Conservation (phyloP, 1,140 invertebrate species). For the Rhyzopertha dominica region DNA sequence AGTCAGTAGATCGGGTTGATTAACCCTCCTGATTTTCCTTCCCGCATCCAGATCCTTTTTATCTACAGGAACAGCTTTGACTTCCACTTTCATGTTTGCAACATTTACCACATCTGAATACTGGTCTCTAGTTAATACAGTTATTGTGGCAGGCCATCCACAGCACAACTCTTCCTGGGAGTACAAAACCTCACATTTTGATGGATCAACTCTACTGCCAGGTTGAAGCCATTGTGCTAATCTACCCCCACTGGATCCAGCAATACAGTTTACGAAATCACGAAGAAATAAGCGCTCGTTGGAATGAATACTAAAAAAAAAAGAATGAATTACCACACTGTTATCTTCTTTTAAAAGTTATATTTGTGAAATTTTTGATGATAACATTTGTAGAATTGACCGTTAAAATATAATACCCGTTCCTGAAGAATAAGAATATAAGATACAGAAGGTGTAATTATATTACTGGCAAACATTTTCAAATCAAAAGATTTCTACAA, state of each 20-base stretch:
- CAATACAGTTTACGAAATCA: slow-evolving; percentile 83
- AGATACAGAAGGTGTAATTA: too few species aligned
- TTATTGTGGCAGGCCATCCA: slow-evolving; percentile 75
- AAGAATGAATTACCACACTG: slow-evolving; percentile 21
- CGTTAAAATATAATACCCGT: too few species aligned
- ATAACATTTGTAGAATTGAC: too few species aligned
- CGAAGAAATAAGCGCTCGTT: slow-evolving; percentile 91
- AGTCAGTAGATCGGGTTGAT: slow-evolving; percentile 61
- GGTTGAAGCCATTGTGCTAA: slow-evolving; percentile 92
- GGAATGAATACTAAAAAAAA: slow-evolving; percentile 63
- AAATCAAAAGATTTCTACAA: too few species aligned
- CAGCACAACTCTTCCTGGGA: slow-evolving; percentile 72
- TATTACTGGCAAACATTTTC: too few species aligned
- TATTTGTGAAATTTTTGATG: too few species aligned
- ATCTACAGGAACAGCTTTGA: slow-evolving; percentile 52
- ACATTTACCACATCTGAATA: slow-evolving; percentile 84
- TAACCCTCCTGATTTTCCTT: slow-evolving; percentile 54
- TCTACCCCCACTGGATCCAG: slow-evolving; percentile 84
- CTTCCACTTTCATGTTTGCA: slow-evolving; percentile 69
- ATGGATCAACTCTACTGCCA: slow-evolving; percentile 84
- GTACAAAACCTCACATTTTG: slow-evolving; percentile 76
- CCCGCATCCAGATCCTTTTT: slow-evolving; percentile 55
- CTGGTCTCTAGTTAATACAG: slow-evolving; percentile 85
- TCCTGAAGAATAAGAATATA: too few species aligned
- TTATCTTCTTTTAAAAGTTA: too few species aligned